Evolutionary conservation across 2,888 invertebrate species (phyloP), one percentile per base, ranked within the genome.

Genomic region (Erebia palarica): DNA sequence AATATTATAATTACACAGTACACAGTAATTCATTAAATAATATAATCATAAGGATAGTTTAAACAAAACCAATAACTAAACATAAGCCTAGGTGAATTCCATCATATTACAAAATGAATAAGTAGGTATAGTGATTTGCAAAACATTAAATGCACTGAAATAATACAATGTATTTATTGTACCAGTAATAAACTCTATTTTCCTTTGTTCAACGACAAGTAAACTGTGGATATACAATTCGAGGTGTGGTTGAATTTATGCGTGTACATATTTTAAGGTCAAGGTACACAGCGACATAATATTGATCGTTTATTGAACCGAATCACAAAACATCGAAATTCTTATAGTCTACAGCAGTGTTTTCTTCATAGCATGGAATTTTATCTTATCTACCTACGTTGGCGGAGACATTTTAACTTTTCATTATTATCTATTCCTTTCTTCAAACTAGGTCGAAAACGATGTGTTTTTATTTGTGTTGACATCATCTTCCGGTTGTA

Each of bases 81-180:
- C 57, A 55, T 10, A 53, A 51, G 18, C 44, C 53, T 65, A 21
- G 18, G 59, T 65, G 63, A 72, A 74, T 74, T 72, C 74, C 70
- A 49, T 66, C 66, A 70, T 68, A 74, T 70, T 16, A 60, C 65
- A 63, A 55, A 59, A 51, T 27, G 14, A 13, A n/a, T 49, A n/a
- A n/a, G n/a, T n/a, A n/a, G n/a, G n/a, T n/a, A 21, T 49, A 60
- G 59, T 69, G 18, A 67, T 66, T 44, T 51, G 67, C 49, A 65
- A 68, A 69, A 67, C 18, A 60, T 36, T 59, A 47, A 10, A 49
- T 36, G 3, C n/a, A 8, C 44, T 47, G 14, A n/a, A 59, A 42
- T 58, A 58, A 60, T 65, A 55, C 36, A 44, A n/a, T 70, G 36
- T 70, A 70, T 51, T 27, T 3, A 7, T 51, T n/a, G n/a, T n/a